Percentiles rank a stretch among this genome's conserved stretches.
phyloP scores from a whole-genome alignment of 2,888 invertebrate genomes.

The Diarsia brunnea region DNA sequence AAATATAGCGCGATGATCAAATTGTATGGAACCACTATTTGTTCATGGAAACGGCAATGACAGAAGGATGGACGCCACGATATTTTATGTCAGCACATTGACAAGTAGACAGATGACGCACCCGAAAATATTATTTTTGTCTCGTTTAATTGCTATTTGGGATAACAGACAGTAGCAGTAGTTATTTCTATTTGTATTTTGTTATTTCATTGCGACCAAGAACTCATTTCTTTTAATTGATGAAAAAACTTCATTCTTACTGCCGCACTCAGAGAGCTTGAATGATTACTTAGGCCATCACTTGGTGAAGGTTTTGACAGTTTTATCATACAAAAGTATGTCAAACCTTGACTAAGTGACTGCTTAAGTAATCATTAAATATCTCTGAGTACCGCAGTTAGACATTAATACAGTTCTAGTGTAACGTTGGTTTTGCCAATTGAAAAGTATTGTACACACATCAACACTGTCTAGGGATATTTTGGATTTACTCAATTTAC shows the following conservation, averaged over 20 bases:
- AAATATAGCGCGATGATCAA: conserved; percentile 71
- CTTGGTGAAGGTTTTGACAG: no score
- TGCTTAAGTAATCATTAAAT: no score
- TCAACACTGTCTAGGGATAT: no score
- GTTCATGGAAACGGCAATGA: conserved; percentile 53
- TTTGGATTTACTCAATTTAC: no score
- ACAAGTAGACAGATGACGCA: conserved; percentile 50
- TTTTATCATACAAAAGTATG: no score
- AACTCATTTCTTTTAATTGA: conserved; percentile 16
- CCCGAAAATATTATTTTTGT: conserved; percentile 45
- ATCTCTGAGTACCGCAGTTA: no score
- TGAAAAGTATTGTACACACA: not conserved
- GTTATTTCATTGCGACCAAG: conserved; percentile 2
- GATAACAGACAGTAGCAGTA: conserved; percentile 22
- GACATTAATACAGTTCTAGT: not conserved
- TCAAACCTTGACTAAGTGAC: no score
- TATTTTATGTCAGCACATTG: conserved; percentile 55
- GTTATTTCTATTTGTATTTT: conserved; percentile 16
- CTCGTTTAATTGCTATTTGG: conserved; percentile 45
- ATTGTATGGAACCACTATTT: conserved; percentile 62
- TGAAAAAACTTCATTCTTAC: not conserved
- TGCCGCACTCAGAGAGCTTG: no score
- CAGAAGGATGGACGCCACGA: conserved; percentile 32
- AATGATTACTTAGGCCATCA: no score
- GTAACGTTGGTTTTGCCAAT: not conserved